Percentiles rank a stretch among this genome's conserved stretches.
phyloP scores from a whole-genome alignment of 1,140 invertebrate genomes.

The Steinernema khuongi region DNA sequence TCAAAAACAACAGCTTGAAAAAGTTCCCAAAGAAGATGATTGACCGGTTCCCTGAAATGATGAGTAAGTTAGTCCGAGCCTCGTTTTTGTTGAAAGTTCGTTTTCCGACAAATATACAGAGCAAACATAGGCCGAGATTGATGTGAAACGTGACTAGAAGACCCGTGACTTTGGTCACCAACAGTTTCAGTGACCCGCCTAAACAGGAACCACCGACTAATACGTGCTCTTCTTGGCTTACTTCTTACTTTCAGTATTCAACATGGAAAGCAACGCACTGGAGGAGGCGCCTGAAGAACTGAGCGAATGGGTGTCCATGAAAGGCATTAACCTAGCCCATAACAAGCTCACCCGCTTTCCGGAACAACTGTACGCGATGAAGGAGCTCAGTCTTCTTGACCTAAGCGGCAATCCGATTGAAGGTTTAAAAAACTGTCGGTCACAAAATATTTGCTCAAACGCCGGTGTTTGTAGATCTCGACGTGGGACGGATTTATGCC shows the following conservation, averaged over 20 bases:
- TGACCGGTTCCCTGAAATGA: constrained; percentile 43
- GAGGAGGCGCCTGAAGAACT: constrained; percentile 45
- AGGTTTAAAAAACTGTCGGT: constrained; percentile 22
- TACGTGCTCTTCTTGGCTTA: no score
- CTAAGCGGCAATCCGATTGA: constrained; percentile 43
- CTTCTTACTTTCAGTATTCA: constrained; percentile 49
- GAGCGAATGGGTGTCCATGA: constrained; percentile 34
- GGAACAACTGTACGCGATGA: constrained; percentile 28
- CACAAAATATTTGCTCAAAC: constrained; percentile 28
- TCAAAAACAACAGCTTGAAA: constrained; percentile 46
- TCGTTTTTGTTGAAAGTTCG: neutral
- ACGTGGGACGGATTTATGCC: constrained; percentile 25
- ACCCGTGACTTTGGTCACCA: no score
- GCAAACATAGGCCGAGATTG: no score
- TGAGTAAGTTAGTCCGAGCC: constrained; percentile 37
- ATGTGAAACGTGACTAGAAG: no score
- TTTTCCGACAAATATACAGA: neutral
- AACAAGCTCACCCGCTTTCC: constrained; percentile 41
- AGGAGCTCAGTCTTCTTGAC: constrained; percentile 40
- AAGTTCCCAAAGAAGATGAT: constrained; percentile 49
- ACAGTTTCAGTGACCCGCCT: no score
- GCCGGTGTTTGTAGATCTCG: constrained; percentile 37
- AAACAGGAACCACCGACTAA: no score
- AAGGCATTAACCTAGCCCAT: constrained; percentile 42
- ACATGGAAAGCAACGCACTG: constrained; percentile 47